phyloP scores from a whole-genome alignment of 2,888 invertebrate species.

The Tenthredo notha region DNA sequence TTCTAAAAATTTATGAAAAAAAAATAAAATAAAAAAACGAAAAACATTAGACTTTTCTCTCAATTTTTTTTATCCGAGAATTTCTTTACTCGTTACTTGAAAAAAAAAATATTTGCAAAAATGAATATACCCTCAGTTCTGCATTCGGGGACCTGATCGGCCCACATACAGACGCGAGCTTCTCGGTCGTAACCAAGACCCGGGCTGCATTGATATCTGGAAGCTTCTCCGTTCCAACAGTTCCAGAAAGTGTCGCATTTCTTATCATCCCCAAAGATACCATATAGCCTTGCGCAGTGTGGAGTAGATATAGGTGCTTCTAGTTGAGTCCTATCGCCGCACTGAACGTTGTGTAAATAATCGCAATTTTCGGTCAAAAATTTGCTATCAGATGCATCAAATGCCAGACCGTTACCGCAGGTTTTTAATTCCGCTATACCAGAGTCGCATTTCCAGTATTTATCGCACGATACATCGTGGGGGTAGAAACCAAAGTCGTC shows the following conservation, averaged over 20 bases:
- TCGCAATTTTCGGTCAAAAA: constrained; percentile 97
- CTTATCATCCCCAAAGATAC: constrained; percentile 93
- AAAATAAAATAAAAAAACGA: constrained; percentile 30
- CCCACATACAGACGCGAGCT: constrained; percentile 97
- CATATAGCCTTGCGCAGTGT: constrained; percentile 93
- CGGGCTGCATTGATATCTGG: constrained; percentile 96
- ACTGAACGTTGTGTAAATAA: constrained; percentile 96
- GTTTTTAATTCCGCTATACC: constrained; percentile 93
- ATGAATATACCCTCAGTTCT: constrained; percentile 87
- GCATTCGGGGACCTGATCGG: constrained; percentile 96
- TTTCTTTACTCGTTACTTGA: not conserved
- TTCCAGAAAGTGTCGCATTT: constrained; percentile 98
- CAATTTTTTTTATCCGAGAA: not conserved
- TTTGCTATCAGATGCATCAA: constrained; percentile 93
- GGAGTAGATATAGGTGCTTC: constrained; percentile 92
- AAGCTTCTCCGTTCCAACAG: constrained; percentile 97
- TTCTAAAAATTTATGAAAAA: constrained; percentile 81
- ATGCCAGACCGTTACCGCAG: constrained; percentile 96
- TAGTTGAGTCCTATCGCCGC: constrained; percentile 92
- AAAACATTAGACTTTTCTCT: not conserved
- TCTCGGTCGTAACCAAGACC: constrained; percentile 96
- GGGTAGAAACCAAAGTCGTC: constrained; percentile 97
- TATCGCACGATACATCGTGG: constrained; percentile 93
- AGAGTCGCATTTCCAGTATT: constrained; percentile 97
- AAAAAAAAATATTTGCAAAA: not conserved